phyloP scores from a whole-genome alignment of 2,113 vertebrate genomes.

The Poeciliopsis retropinna region DNA sequence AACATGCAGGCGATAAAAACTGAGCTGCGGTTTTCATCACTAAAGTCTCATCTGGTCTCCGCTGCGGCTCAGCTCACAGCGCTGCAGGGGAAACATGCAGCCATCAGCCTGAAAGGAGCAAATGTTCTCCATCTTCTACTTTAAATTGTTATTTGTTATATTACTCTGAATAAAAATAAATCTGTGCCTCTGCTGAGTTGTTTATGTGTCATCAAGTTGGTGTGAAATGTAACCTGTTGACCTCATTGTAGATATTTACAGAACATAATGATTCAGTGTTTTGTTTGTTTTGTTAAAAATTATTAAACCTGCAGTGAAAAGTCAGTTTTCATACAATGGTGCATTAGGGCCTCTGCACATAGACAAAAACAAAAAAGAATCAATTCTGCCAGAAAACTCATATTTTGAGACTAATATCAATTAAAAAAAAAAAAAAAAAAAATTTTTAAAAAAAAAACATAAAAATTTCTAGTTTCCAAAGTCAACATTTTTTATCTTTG shows the following conservation, averaged over 20 bases:
- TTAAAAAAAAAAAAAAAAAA: too few species aligned
- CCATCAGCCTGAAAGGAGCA: constrained; percentile 38
- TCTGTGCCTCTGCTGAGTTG: constrained; percentile 28
- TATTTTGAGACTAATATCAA: too few species aligned
- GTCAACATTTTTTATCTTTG: too few species aligned
- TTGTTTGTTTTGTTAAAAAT: neutral
- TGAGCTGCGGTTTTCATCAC: constrained; percentile 38
- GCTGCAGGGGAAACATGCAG: constrained; percentile 54
- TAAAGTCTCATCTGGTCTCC: constrained; percentile 26
- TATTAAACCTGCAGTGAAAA: neutral
- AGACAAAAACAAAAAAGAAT: too few species aligned
- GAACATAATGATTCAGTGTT: neutral
- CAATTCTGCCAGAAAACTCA: too few species aligned
- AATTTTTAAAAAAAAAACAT: too few species aligned
- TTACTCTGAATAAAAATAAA: constrained; percentile 30
- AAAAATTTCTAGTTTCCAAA: too few species aligned
- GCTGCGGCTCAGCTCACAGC: constrained; percentile 1
- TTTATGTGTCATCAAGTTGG: constrained; percentile 44
- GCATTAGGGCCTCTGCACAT: too few species aligned
- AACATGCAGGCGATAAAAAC: constrained; percentile 60
- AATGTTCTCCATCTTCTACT: constrained; percentile 30
- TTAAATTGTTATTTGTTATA: constrained; percentile 33
- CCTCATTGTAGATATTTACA: neutral
- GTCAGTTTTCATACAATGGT: too few species aligned
- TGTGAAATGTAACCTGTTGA: constrained; percentile 19